Evolutionary conservation across 1,140 invertebrate genomes (phyloP).

Genomic region (Hirudo medicinalis): DNA sequence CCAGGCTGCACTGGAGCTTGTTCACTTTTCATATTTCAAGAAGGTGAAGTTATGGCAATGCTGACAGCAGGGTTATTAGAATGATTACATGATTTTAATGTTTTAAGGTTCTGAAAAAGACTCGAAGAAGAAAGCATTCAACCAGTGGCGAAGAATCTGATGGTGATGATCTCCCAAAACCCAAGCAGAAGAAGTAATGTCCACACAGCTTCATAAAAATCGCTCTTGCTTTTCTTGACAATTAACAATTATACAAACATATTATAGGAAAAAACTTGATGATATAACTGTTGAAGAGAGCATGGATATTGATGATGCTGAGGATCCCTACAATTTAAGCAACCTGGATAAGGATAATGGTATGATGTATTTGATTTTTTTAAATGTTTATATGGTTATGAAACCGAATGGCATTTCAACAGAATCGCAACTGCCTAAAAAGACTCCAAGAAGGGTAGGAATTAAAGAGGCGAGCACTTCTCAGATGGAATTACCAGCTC

Average conservation of each 20-base stretch:
- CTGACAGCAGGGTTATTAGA: not conserved
- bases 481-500: not conserved
- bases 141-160: not conserved
- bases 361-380: not conserved
- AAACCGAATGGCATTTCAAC: too few relatives aligned
- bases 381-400: not conserved
- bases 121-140: conserved; percentile 9
- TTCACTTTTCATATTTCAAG: conserved; percentile 97
- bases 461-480: too few relatives aligned
- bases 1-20: conserved; percentile 75
- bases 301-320: too few relatives aligned
- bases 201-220: not conserved
- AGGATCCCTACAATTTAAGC: too few relatives aligned
- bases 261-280: not conserved
- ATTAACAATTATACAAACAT: conserved; percentile 7
- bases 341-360: too few relatives aligned
- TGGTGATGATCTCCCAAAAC: conserved; percentile 11
- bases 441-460: too few relatives aligned
- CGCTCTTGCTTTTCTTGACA: not conserved
- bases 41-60: conserved; percentile 46
- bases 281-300: not conserved
- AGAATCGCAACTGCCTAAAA: too few relatives aligned
- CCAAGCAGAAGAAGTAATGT: not conserved
- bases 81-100: not conserved
- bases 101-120: conserved; percentile 17